Conservation (phyloP, 2,113 vertebrate genomes). For the Nycticryphes semicollaris region DNA sequence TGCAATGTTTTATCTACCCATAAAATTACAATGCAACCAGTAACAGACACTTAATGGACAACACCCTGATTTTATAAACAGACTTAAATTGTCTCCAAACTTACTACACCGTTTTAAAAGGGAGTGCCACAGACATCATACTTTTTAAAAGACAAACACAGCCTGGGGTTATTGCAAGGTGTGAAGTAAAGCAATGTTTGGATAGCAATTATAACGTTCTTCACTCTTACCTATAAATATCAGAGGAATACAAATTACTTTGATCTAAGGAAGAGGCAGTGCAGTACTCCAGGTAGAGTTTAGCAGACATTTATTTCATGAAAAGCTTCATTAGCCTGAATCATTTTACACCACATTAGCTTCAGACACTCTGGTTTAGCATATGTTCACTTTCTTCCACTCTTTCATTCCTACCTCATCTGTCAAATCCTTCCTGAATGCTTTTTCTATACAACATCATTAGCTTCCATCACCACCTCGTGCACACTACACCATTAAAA, state of each 20-base stretch:
- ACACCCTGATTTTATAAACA: neutral
- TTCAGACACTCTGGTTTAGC: neutral
- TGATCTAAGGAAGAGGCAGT: neutral
- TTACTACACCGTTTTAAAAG: neutral
- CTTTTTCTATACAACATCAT: neutral
- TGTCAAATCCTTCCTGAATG: neutral
- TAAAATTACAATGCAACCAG: neutral
- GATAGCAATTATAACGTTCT: neutral
- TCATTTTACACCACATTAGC: neutral
- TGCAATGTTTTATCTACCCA: neutral
- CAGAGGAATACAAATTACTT: neutral
- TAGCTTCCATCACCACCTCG: neutral
- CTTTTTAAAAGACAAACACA: neutral
- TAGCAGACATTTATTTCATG: neutral
- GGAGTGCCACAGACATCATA: neutral
- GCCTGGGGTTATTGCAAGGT: neutral
- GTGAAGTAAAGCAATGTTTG: neutral
- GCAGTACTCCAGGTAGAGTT: neutral
- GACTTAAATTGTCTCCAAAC: neutral
- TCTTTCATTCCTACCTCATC: neutral
- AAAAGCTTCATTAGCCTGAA: constrained; percentile 25
- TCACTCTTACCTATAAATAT: neutral
- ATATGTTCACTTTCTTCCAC: neutral
- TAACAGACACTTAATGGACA: neutral
- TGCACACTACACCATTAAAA: neutral